Evolutionary conservation across 2,797 vertebrate genomes (phyloP), one percentile per base, ranked within the genome.

Genomic region (Epinephelus awoara): DNA sequence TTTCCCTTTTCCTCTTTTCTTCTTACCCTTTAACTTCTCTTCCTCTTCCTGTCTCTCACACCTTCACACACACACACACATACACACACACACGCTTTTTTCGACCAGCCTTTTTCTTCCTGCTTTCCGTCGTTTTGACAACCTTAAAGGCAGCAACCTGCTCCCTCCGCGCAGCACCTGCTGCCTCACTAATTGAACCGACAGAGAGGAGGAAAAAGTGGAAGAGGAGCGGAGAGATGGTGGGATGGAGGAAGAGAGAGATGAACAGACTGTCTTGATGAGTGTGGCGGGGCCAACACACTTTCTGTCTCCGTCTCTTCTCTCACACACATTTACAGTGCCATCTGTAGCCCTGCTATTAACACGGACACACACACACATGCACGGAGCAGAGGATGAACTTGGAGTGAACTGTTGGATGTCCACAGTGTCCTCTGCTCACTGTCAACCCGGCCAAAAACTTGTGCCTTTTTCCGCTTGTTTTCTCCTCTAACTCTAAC

Each of bases 71-170:
- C 27, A 29, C 27, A 29, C 27, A 27, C 21, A 12, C 52, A 6
- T 67, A 58, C 67, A 61, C 51, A 23, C 69, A 46, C 78, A 25
- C 57, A 54, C 64, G 17, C 25, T 50, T 46, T 66, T 19, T 52
- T 74, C 42, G 5, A 29, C 57, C 44, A 9, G 68, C 3, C 75
- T 29, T 51, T 72, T 71, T 78, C 76, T 72, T 64, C n/a, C 69
- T 9, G 77, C 69, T 87, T 59, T 70, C 72, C 6, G 27, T 85
- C 47, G 67, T 79, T 88, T 80, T 95, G 95, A 95, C 93, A 90
- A 84, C 79, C 88, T 88, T 89, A 87, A 89, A 93, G 90, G 91
- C 90, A 79, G 87, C 88, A 93, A 82, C 90, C 88, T 91, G 86
- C 87, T 88, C 85, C 66, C 85, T 85, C 63, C 73, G 12, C 2